Base-by-base conservation (phyloP, 2,888 invertebrate genomes). In the Pimpla rufipes region DNA sequence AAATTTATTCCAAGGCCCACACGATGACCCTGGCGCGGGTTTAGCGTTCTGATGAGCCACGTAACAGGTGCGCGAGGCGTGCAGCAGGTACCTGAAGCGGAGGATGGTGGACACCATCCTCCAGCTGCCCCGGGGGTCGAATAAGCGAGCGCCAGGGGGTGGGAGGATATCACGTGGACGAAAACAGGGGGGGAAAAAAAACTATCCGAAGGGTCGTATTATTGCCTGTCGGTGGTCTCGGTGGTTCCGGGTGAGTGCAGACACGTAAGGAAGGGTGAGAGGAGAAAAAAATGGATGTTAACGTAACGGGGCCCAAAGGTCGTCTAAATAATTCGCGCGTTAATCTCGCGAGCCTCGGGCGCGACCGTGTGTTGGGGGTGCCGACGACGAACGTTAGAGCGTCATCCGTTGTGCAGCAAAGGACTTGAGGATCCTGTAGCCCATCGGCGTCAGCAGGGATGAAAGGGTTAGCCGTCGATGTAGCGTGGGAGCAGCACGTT, bases 291-390 rank as follows among this genome's bases (percentile, higher is more conserved):
- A 79, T 78, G 67, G 55, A 84, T 73, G 64, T 79, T 62, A 78
- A 45, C 70, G 79, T 76, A 76, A 76, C 79, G 55, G 45, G 45
- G 57, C 80, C 80, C 77, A 11, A 66, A 84, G 83, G 85, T 80
- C 78, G 86, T 87, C 85, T 86, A 85, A 89, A 87, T 89, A 86
- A 88, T 88, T 85, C 77, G 84, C 59, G 79, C 73, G 85, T 88
- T 87, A 87, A 88, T 87, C 86, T 87, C 76, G 68, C 80, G 81
- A 80, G 83, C 67, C 76, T 40, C 18, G 21, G 80, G 67, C 35
- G 10, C 13, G 5, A n/a, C 21, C 50, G 47, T 45, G 42, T 59
- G 67, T 29, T 23, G 50, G 37, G 81, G 75, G 84, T 68, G 67
- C 50, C 82, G 76, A 79, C 78, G 42, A 75, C 84, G 73, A 79